Evolutionary conservation across 2,797 vertebrate species (phyloP), one percentile per base, ranked within the genome.

Genomic region (Hipposideros larvatus): DNA sequence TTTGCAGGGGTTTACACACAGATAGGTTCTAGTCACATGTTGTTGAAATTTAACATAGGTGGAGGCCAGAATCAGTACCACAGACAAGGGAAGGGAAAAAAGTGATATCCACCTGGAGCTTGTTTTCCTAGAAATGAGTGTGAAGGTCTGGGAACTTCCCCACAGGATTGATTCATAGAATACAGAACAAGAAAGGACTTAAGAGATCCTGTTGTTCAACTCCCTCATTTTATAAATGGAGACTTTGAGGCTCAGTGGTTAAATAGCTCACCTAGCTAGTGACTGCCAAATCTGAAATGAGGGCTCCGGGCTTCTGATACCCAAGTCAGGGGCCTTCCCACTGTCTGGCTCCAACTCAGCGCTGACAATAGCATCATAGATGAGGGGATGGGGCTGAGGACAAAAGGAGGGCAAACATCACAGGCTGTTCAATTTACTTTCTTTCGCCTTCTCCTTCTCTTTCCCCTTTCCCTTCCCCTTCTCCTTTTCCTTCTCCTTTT

Each of bases 321-420:
- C 48, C 68, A 31, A 18, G 2, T 16, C n/a, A 22, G 34, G 57
- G 41, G n/a, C 5, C 7, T 34, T 55, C 4, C 11, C 7, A 5
- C 22, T 3, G 5, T 37, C 41, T 2, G 28, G 28, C 26, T n/a
- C 66, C 34, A 55, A 11, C 1, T 1, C 22, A 18, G 51, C 61
- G 13, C 51, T 34, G 11, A 28, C 13, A 8, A 4, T 13, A 7
- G 18, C 68, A 11, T 7, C 8, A 5, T 9, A 13, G 18, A 14
- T 2, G 5, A 19, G 11, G 37, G 9, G 41, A 68, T 0, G 0
- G 4, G 10, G 31, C 31, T 0, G 4, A 34, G 63, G 61, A 14
- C 57, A 41, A 34, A 41, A 4, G 28, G 43, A 24, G 34, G 74
- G 22, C 15, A 34, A 53, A 34, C 1, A 2, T 10, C 43, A 28